Base-by-base conservation (phyloP, 2,888 invertebrate species). In the Ypsolopha scabrella region DNA sequence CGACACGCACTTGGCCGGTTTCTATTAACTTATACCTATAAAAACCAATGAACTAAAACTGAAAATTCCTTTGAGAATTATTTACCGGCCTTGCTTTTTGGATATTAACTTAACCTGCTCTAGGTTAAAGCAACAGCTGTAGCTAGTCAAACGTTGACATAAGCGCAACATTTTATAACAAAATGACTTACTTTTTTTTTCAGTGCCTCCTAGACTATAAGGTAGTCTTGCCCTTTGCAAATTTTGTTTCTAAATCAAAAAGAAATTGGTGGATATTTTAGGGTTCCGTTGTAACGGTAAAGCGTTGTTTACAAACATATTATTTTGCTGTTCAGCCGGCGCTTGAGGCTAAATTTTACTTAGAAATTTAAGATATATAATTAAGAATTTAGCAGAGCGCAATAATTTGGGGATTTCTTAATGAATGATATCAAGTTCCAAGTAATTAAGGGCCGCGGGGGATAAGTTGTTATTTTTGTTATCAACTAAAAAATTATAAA, bases 321-420 rank as follows among this genome's bases (percentile, higher is more conserved):
- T 76, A 86, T 86, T 83, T 85, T 72, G 80, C 75, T 75, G 80
- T 73, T 72, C 67, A 67, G 64, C 59, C 70, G 69, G 66, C 71
- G 79, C 85, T 75, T 65, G 56, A 67, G 82, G 86, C 83, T 57
- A 78, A 79, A 82, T 78, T 83, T 83, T 80, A 77, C 82, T 83
- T 80, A 81, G 85, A 86, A 83, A 85, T 82, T 80, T 75, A 82
- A 86, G 83, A 82, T 79, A 81, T 86, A 86, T 86, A 86, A 86
- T 86, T 86, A 86, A 85, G 81, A 85, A 82, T 82, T 85, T 82
- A 73, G 81, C 73, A 69, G 72, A 69, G 73, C 81, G 75, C 73
- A 81, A 80, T 85, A 85, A 86, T 86, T 86, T 86, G 68, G 81
- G 80, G 80, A 69, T 78, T 73, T 68, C 64, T 74, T 86, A 82